Evolutionary conservation across 2,113 vertebrate species (phyloP).

Genomic region (Zosterops lateralis): DNA sequence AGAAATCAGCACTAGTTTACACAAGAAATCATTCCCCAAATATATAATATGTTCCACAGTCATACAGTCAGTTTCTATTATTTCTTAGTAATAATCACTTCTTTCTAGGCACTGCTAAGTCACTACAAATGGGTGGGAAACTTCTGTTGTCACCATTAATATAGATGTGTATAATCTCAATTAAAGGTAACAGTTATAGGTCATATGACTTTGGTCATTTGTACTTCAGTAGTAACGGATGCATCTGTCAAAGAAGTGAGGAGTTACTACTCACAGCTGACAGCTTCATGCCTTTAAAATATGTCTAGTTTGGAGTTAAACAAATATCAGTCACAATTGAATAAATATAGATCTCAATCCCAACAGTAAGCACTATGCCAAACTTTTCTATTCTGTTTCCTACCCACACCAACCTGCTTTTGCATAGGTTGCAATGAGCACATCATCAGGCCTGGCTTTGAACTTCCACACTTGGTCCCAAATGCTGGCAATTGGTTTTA

Average conservation of each 20-base stretch:
- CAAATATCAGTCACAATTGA: not conserved
- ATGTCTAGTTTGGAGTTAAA: not conserved
- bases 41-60: not conserved
- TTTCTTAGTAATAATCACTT: not conserved
- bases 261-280: not conserved
- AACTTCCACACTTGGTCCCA: constrained; percentile 69
- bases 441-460: constrained; percentile 71
- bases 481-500: not conserved
- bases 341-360: not conserved
- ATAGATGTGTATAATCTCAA: not conserved
- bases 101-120: not conserved
- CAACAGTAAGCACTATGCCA: not conserved
- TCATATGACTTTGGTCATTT: not conserved
- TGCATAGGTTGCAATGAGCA: constrained; percentile 70
- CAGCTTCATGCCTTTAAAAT: not conserved
- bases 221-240: not conserved
- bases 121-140: not conserved
- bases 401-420: constrained; percentile 67
- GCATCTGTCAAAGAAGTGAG: not conserved
- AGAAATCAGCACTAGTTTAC: not conserved
- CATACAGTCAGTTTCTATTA: not conserved
- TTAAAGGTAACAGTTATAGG: not conserved
- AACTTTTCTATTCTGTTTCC: not conserved
- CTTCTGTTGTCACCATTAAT: not conserved
- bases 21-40: not conserved